Base-by-base conservation (phyloP, 2,113 vertebrate species). In the Melospiza melodia region DNA sequence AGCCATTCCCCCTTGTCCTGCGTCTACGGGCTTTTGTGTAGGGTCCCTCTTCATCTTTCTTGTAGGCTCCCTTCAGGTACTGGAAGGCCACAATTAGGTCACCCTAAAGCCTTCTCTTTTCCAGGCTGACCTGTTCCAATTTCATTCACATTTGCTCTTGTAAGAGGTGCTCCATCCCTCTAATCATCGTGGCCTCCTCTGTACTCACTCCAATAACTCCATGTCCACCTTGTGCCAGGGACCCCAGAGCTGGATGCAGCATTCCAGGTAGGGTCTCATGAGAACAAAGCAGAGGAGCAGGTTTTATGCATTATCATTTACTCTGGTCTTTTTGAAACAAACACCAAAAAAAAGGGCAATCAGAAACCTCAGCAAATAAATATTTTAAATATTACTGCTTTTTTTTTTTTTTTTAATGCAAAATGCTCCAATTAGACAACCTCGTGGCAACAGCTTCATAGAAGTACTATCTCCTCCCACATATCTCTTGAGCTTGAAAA, bases 381-480 rank as follows among this genome's bases (percentile, higher is more conserved):
- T 33, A 65, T 68, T 71, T 82, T 1, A 44, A 72, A 59, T 57
- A 52, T 33, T 82, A 27, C 8, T 51, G 4, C 2, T 10, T 78
- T 78, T 44, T 39, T 39, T 44, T 39, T 39, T 39, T 77, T 24
- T 31, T 30, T 3, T n/a, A 9, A 24, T n/a, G 9, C 30, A 51
- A 77, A 84, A 59, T 52, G 5, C 9, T 77, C 9, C 13, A 61
- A 19, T 66, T 41, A 31, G 25, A 18, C 44, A 67, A n/a, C 10
- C 10, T 58, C 10, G 1, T 9, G 31, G 24, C 79, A 85, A 23
- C 22, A n/a, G n/a, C 31, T 4, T 57, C 31, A n/a, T 30, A 37
- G 10, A 4, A 46, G 2, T 15, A 57, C 16, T 3, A 0, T 39
- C 7, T 59, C 37, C 11, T 43, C 23, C 22, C 1, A 1, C 10